These are phyloP conservation scores for Etheostoma nigrum DNA, from an alignment of 2,797 vertebrate species.

Conservation along the genomic window DNA sequence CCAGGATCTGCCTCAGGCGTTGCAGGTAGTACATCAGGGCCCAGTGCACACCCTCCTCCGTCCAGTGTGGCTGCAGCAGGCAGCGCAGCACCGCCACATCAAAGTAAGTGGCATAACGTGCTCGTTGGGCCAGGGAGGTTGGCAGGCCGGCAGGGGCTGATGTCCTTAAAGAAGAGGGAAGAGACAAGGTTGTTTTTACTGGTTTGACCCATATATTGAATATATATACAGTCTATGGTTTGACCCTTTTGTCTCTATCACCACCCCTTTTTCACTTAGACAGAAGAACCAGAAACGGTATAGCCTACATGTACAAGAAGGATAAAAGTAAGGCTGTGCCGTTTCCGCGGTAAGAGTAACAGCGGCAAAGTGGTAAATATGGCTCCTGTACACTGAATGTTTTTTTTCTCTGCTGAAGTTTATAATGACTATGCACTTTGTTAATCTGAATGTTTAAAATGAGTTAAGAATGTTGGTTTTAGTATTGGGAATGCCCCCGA, in stretches of 20 bases:
- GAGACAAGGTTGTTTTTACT: neutral
- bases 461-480: too few relatives aligned
- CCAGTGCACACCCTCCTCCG: conserved; percentile 98
- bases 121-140: conserved; percentile 88
- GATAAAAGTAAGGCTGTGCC: too few relatives aligned
- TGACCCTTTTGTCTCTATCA: neutral
- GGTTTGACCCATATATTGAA: neutral
- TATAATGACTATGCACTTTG: too few relatives aligned
- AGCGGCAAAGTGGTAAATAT: too few relatives aligned
- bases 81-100: conserved; percentile 97
- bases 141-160: conserved; percentile 79
- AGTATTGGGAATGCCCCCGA: neutral
- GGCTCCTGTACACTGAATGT: too few relatives aligned
- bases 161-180: conserved; percentile 60
- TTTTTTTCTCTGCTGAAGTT: too few relatives aligned
- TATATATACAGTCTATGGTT: neutral
- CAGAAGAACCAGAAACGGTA: neutral
- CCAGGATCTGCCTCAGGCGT: conserved; percentile 94
- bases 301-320: too few relatives aligned
- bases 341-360: too few relatives aligned
- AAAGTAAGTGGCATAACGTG: conserved; percentile 96
- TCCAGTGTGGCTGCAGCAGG: conserved; percentile 98
- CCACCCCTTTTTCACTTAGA: neutral
- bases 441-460: too few relatives aligned
- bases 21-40: conserved; percentile 96